Evolutionary conservation across 2,797 vertebrate genomes (phyloP).

Genomic region (Tragopan temminckii): DNA sequence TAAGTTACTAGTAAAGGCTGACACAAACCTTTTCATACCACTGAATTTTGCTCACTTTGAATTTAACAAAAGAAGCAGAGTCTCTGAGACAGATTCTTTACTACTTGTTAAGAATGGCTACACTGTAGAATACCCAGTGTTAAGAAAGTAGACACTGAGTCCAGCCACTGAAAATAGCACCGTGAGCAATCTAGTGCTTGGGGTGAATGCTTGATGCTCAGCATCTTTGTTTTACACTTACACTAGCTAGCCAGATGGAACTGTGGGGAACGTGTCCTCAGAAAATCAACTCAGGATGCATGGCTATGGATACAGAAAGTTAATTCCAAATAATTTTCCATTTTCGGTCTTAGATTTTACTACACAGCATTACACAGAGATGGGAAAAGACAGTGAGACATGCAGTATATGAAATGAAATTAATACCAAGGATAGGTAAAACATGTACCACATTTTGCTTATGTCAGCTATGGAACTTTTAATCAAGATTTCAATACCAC

Average conservation of each 20-base stretch:
- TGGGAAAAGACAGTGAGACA: neutral
- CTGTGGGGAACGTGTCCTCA: neutral
- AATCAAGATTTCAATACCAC: neutral
- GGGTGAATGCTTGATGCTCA: neutral
- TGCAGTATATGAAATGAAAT: constrained; percentile 13
- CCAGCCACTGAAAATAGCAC: neutral
- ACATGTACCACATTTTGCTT: neutral
- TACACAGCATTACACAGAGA: neutral
- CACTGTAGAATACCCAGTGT: accelerated
- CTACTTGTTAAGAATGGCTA: neutral
- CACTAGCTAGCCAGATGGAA: neutral
- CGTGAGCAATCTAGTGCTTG: neutral
- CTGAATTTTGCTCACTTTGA: neutral
- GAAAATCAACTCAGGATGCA: neutral
- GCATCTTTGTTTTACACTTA: constrained; percentile 3
- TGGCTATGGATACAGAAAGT: neutral
- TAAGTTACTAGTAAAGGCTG: neutral
- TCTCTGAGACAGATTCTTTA: neutral
- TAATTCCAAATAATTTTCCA: constrained; percentile 11
- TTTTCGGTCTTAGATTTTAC: neutral
- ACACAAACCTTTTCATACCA: neutral
- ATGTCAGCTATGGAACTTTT: neutral
- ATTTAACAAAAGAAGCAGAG: neutral
- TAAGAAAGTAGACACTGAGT: neutral
- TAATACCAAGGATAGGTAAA: neutral